phyloP scores from a whole-genome alignment of 2,888 invertebrate species.

The Catocala sponsa region DNA sequence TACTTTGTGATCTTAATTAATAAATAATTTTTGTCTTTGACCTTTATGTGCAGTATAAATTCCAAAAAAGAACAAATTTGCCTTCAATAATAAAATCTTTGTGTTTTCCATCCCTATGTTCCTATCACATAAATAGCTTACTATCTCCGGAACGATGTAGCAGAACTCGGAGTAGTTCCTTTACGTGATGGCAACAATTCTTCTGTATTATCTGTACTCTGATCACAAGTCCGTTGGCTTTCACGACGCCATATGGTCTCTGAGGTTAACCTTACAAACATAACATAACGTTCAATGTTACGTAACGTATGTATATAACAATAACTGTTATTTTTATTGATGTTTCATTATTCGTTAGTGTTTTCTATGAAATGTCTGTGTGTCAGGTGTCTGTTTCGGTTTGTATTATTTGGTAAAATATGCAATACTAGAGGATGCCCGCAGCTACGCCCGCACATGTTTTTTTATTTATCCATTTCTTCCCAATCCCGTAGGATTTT shows the following conservation, averaged over 20 bases:
- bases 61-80: no score
- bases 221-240: conserved; percentile 38
- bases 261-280: conserved; percentile 22
- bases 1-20: no score
- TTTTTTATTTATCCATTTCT: no score
- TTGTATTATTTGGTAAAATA: no score
- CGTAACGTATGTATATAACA: conserved; percentile 12
- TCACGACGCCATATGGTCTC: conserved; percentile 44
- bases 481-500: no score
- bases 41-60: no score
- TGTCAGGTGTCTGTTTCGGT: not conserved
- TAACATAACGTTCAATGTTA: conserved; percentile 19
- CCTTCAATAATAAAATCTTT: no score
- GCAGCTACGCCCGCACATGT: no score
- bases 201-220: conserved; percentile 14
- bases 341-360: conserved; percentile 1
- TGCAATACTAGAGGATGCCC: no score
- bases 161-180: not conserved
- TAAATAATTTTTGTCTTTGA: no score
- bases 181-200: not conserved
- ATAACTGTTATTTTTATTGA: conserved; percentile 7
- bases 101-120: no score
- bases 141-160: not conserved
- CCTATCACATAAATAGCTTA: not conserved
- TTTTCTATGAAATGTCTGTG: not conserved